Conservation (phyloP, 2,888 invertebrate species). For the Eilema griseolum region DNA sequence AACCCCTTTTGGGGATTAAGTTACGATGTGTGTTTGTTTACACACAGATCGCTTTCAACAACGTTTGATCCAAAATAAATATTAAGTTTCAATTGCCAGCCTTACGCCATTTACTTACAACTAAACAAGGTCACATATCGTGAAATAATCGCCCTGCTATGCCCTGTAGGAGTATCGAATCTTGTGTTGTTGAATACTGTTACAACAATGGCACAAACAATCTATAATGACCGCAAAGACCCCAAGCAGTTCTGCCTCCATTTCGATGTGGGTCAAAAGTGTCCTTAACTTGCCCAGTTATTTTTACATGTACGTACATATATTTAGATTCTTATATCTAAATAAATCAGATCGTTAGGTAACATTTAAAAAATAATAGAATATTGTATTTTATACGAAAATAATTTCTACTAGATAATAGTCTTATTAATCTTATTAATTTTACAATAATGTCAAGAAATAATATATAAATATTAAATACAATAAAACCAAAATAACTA, state of each 20-base stretch:
- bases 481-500: too few species aligned
- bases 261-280: neutral
- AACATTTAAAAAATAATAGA: too few species aligned
- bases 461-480: too few species aligned
- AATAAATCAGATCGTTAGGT: too few species aligned
- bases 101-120: conserved; percentile 15
- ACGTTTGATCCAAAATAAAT: conserved; percentile 53
- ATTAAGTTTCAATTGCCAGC: conserved; percentile 42
- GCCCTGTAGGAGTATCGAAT: neutral
- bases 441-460: too few species aligned
- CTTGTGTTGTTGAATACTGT: neutral
- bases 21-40: conserved; percentile 48
- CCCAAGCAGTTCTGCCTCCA: neutral
- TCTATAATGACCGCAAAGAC: neutral
- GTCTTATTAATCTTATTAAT: too few species aligned
- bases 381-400: too few species aligned
- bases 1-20: conserved; percentile 48
- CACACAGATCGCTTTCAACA: conserved; percentile 41
- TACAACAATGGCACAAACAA: neutral
- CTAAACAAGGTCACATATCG: neutral
- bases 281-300: too few species aligned
- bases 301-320: too few species aligned
- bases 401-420: too few species aligned
- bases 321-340: too few species aligned
- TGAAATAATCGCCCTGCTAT: neutral